These are phyloP conservation scores for Romanogobio albipinnatus DNA, from an alignment of 2,113 vertebrate species.

Conservation along the genomic window DNA sequence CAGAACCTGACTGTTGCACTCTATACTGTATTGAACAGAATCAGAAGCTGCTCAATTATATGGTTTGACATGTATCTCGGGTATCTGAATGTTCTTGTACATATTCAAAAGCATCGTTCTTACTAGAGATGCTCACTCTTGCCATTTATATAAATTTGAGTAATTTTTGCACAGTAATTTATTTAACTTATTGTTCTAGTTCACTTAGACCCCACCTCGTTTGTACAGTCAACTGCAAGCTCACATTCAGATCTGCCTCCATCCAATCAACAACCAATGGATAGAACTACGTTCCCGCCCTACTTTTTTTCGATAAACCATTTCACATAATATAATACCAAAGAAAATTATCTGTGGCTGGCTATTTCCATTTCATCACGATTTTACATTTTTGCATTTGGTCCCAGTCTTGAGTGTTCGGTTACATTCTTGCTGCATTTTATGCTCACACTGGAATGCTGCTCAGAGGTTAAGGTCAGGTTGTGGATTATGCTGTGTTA, in stretches of 20 bases:
- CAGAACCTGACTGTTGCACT: too few species aligned
- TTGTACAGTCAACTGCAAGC: not conserved
- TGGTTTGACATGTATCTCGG: not conserved
- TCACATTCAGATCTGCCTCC: not conserved
- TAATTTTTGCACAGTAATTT: not conserved
- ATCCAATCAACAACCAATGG: not conserved
- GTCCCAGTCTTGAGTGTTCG: not conserved
- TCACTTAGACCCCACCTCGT: not conserved
- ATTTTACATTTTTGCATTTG: not conserved
- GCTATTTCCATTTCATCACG: not conserved
- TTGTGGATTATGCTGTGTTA: slow-evolving; percentile 3
- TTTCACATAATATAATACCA: not conserved
- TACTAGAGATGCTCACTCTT: not conserved
- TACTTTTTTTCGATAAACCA: not conserved
- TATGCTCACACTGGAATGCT: not conserved
- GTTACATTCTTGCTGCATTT: not conserved
- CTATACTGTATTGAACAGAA: too few species aligned
- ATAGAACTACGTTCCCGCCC: not conserved
- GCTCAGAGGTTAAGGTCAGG: slow-evolving; percentile 1
- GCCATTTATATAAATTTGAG: not conserved
- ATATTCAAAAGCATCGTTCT: not conserved
- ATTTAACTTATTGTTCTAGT: not conserved
- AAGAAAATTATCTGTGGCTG: not conserved
- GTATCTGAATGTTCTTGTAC: not conserved
- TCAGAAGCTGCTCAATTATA: not conserved